phyloP scores from a whole-genome alignment of 1,140 invertebrate genomes.

The Heliconius eleuchia region DNA sequence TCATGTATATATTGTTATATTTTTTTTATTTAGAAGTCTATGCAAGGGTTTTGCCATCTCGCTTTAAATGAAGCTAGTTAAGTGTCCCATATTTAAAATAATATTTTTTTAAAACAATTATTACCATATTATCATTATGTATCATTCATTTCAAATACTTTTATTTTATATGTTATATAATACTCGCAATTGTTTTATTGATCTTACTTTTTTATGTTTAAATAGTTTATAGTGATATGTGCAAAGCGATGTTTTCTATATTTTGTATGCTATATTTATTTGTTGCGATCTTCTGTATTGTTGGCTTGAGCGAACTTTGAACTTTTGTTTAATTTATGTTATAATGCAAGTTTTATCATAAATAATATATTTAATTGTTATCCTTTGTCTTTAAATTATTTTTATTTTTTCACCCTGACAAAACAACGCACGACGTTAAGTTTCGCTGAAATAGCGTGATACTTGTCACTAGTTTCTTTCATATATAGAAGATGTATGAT shows the following conservation, averaged over 20 bases:
- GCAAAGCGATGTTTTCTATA: background rate
- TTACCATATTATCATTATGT: background rate
- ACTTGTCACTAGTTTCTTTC: background rate
- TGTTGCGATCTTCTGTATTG: background rate
- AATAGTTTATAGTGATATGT: too few relatives aligned
- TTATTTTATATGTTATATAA: background rate
- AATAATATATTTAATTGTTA: too few relatives aligned
- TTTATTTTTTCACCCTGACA: background rate
- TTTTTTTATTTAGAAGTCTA: too few relatives aligned
- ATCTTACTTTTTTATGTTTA: too few relatives aligned
- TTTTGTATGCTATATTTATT: background rate
- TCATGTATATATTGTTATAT: too few relatives aligned
- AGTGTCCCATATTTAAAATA: too few relatives aligned
- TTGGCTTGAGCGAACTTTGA: background rate
- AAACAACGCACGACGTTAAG: background rate
- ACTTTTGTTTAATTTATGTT: background rate
- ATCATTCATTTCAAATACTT: background rate
- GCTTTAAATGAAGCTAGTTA: too few relatives aligned
- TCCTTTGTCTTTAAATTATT: background rate
- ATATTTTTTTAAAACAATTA: too few relatives aligned
- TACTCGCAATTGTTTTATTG: too few relatives aligned
- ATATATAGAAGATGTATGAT: too few relatives aligned
- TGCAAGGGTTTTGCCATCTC: too few relatives aligned
- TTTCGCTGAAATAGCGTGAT: too few relatives aligned
- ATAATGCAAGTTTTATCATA: background rate